Evolutionary conservation across 2,888 invertebrate genomes (phyloP), one percentile per base, ranked within the genome.

Genomic region (Entomobrya multifasciata): DNA sequence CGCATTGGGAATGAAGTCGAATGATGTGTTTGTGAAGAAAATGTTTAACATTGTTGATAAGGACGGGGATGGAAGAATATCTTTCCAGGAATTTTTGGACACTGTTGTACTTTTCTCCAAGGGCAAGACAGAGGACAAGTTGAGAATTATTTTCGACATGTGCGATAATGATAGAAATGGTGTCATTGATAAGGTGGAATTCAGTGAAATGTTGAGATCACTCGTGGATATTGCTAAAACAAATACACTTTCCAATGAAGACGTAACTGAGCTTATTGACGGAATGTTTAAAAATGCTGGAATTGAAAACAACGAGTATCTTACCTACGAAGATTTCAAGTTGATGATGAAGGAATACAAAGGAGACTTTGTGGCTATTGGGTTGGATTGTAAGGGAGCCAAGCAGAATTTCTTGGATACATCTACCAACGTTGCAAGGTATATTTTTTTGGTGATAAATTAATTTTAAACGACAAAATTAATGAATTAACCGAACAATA

Each of bases 41-140:
- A 98, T 99, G 98, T 99, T 99, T 92, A 98, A 98, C 91, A 98
- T 98, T 91, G 98, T 98, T 0, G 98, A 98, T 92, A 98, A 97
- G 92, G 97, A 98, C 92, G 95, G 97, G 86, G 97, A 98, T 92
- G 98, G 98, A 1, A 94, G 97, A 87, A 98, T 99, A 91, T 97
- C 97, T 4, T 99, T 99, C 92, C 93, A 93, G 87, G 98, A 98
- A 93, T 99, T 99, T 92, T 93, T 99, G 76, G 97, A 98, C 92
- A 98, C 98, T 0, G 98, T 98, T 0, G 96, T 98, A 0, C 93
- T 98, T 1, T 98, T 98, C 92, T 97, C 98, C 0, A 95, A 97
- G 0, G 98, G 98, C 6, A 97, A 97, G 91, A 97, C 97, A 0
- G 98, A 98, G 91, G 97, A 98, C 92, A 98, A 98, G 92, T 93